phyloP scores from a whole-genome alignment of 53 echinoderm and acorn worm species.

The Echinometra lucunter region DNA sequence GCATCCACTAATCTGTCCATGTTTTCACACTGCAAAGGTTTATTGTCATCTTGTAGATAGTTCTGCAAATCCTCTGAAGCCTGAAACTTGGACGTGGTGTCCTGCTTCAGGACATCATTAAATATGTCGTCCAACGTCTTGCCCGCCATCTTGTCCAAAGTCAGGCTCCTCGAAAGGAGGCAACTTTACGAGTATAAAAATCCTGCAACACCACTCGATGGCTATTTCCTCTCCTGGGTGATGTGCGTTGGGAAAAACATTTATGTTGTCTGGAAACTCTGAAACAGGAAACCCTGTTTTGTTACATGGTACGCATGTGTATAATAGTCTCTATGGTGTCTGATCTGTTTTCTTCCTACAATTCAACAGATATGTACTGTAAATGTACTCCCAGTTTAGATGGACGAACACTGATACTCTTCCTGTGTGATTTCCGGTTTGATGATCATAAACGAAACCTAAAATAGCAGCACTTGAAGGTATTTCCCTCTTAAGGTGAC shows the following conservation, averaged over 20 bases:
- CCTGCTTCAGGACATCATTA: conserved; percentile 80
- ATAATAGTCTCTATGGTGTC: neutral
- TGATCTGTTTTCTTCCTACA: conserved; percentile 11
- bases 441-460: conserved; percentile 53
- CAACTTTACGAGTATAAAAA: neutral
- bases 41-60: conserved; percentile 79
- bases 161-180: conserved; percentile 5
- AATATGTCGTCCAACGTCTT: conserved; percentile 86
- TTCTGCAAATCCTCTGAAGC: conserved; percentile 92
- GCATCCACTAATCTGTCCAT: conserved; percentile 90
- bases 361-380: neutral
- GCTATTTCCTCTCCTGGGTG: neutral
- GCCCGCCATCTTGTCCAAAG: conserved; percentile 77
- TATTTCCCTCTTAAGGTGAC: conserved; percentile 8
- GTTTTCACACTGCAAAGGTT: conserved; percentile 87
- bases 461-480: conserved; percentile 37
- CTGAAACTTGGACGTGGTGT: conserved; percentile 82
- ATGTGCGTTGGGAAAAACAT: neutral
- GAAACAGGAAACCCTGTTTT: conserved; percentile 13
- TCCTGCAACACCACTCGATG: neutral
- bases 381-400: neutral
- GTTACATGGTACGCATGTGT: neutral
- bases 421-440: conserved; percentile 47
- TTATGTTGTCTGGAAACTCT: neutral
- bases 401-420: conserved; percentile 27